Evolutionary conservation across 2,888 invertebrate genomes (phyloP).

Genomic region (Amphipyra tragopoginis): DNA sequence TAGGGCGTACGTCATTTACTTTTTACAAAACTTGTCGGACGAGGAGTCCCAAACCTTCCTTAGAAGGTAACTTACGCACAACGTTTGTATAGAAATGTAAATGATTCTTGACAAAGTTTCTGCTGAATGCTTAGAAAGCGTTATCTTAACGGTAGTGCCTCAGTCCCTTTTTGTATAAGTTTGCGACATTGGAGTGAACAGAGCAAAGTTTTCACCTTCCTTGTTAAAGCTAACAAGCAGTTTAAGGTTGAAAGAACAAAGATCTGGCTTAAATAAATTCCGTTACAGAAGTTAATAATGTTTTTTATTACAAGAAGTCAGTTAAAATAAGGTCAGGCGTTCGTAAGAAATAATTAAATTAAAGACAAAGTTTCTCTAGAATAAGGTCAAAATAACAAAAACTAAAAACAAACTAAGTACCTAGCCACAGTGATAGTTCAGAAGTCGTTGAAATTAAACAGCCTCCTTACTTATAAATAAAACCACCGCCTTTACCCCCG

Average conservation of each 20-base stretch:
- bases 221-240: constrained; percentile 37
- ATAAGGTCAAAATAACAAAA: constrained; percentile 18
- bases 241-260: constrained; percentile 25
- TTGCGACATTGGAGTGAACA: constrained; percentile 32
- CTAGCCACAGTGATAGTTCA: constrained; percentile 6
- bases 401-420: too few relatives aligned
- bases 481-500: not conserved
- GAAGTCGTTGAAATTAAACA: constrained; percentile 15
- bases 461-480: constrained; percentile 9
- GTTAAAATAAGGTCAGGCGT: constrained; percentile 27
- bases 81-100: constrained; percentile 56
- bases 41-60: constrained; percentile 31
- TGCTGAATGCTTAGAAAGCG: constrained; percentile 15
- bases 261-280: constrained; percentile 28
- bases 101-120: constrained; percentile 54
- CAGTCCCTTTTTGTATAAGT: constrained; percentile 42
- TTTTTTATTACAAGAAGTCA: constrained; percentile 8
- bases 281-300: constrained; percentile 13
- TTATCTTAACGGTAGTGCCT: constrained; percentile 50
- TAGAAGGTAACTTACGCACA: constrained; percentile 42
- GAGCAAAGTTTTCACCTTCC: constrained; percentile 33
- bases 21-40: constrained; percentile 38
- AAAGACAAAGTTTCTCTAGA: constrained; percentile 6
- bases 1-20: constrained; percentile 34
- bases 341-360: not conserved